A percentile compares a stretch with the other conserved stretches of the same genome.
Conservation (phyloP, 2,888 invertebrate species). For the Acronicta aceris region DNA sequence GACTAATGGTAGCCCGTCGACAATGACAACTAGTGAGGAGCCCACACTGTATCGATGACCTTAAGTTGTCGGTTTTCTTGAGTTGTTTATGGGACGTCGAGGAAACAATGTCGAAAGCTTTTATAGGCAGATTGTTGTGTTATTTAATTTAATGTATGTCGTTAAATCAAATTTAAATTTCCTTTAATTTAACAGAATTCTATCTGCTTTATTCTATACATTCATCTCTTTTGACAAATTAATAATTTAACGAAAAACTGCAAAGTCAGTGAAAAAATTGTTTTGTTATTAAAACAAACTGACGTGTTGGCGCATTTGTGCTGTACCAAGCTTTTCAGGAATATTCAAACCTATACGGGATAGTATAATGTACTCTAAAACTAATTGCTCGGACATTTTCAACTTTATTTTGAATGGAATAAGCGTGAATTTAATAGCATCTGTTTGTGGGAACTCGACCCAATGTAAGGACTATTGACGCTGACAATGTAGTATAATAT, state of each 20-base stretch:
- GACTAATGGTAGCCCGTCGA: constrained; percentile 48
- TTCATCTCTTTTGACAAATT: constrained; percentile 9
- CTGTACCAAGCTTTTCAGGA: constrained; percentile 21
- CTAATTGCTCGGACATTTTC: constrained; percentile 22
- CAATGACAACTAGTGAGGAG: constrained; percentile 36
- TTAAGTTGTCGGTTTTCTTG: not conserved
- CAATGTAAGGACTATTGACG: constrained; percentile 20
- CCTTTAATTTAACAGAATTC: not conserved
- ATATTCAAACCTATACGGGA: constrained; percentile 23
- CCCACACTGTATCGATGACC: constrained; percentile 9
- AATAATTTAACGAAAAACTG: constrained; percentile 27
- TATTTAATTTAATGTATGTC: no score
- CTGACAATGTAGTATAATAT: constrained; percentile 34
- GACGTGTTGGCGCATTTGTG: constrained; percentile 40
- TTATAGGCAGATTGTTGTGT: not conserved
- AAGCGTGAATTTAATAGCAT: constrained; percentile 20
- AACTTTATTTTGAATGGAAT: constrained; percentile 17
- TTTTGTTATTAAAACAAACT: constrained; percentile 42
- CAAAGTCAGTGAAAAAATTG: constrained; percentile 17
- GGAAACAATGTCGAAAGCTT: not conserved
- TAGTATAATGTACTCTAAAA: constrained; percentile 43
- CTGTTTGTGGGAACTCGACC: constrained; percentile 10
- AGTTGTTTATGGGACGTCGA: not conserved
- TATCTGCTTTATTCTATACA: not conserved
- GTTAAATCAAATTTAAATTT: no score